Percentiles rank a stretch among this genome's conserved stretches.
Evolutionary conservation across 1,140 invertebrate genomes (phyloP).

Genomic region (Saccostrea glomerata): DNA sequence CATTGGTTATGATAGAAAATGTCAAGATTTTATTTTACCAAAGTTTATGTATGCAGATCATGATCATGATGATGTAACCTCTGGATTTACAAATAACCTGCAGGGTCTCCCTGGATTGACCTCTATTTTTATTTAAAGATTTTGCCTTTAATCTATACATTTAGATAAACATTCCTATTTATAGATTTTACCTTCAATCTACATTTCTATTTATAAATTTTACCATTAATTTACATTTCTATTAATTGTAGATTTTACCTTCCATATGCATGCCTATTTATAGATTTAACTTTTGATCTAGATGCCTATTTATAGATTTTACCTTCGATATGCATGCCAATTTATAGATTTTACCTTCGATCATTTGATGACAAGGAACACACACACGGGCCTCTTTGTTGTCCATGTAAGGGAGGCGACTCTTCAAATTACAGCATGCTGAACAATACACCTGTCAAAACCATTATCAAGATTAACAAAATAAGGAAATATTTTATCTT

Average conservation of each 20-base stretch:
- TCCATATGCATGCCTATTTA: neutral
- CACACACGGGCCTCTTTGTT: slow-evolving; percentile 85
- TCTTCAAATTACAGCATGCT: slow-evolving; percentile 88
- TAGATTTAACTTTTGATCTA: neutral
- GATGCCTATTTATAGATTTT: neutral
- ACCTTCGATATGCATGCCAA: slow-evolving; percentile 56
- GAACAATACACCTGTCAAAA: slow-evolving; percentile 87
- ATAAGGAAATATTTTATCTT: neutral
- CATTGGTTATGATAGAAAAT: no score
- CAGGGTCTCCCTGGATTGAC: no score
- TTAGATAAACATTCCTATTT: neutral
- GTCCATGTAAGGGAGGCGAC: slow-evolving; percentile 87
- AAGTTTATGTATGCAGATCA: no score
- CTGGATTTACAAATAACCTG: no score
- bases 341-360: slow-evolving; percentile 51
- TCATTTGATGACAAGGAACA: slow-evolving; percentile 72
- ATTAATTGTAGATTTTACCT: slow-evolving; percentile 20
- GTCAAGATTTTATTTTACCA: no score
- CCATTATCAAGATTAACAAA: neutral
- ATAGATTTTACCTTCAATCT: neutral
- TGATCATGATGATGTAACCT: no score
- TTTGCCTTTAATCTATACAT: slow-evolving; percentile 55
- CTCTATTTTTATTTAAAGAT: neutral
- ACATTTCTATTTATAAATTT: neutral
- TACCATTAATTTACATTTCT: slow-evolving; percentile 57